Evolutionary conservation across 2,113 vertebrate species (phyloP).

Genomic region (Galeopterus variegatus): DNA sequence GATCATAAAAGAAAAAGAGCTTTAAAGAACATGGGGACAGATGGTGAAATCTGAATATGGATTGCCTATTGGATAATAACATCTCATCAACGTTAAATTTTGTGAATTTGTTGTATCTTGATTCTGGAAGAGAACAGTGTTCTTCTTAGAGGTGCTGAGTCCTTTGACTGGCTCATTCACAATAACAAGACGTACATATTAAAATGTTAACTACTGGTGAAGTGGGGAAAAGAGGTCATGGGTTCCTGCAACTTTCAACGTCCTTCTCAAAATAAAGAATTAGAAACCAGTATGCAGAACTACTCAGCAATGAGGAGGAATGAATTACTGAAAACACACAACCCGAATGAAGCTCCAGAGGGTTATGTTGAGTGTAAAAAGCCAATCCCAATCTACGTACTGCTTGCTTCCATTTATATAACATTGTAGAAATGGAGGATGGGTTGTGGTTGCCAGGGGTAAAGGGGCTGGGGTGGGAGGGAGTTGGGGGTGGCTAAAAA

Average conservation of each 20-base stretch:
- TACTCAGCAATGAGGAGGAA: not conserved
- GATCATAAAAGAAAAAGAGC: not conserved
- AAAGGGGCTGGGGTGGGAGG: too few relatives aligned
- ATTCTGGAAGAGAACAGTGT: not conserved
- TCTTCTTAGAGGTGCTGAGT: not conserved
- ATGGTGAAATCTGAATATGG: not conserved
- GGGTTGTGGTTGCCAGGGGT: too few relatives aligned
- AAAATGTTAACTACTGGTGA: not conserved
- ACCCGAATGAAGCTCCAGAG: not conserved
- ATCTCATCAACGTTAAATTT: not conserved
- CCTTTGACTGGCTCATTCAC: not conserved
- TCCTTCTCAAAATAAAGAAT: conserved; percentile 7
- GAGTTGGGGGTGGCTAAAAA: too few relatives aligned
- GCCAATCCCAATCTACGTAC: not conserved
- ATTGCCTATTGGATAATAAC: not conserved
- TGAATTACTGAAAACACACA: fast-evolving
- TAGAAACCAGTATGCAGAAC: not conserved
- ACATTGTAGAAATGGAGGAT: not conserved
- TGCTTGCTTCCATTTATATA: too few relatives aligned
- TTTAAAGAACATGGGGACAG: not conserved
- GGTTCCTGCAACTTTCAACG: not conserved
- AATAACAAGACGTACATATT: too few relatives aligned
- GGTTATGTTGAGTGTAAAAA: not conserved
- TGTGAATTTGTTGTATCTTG: not conserved
- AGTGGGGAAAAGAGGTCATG: not conserved